Percentiles rank a stretch among this genome's conserved stretches.
phyloP scores from a whole-genome alignment of 1,140 invertebrate genomes.

The Sycophila sp. region DNA sequence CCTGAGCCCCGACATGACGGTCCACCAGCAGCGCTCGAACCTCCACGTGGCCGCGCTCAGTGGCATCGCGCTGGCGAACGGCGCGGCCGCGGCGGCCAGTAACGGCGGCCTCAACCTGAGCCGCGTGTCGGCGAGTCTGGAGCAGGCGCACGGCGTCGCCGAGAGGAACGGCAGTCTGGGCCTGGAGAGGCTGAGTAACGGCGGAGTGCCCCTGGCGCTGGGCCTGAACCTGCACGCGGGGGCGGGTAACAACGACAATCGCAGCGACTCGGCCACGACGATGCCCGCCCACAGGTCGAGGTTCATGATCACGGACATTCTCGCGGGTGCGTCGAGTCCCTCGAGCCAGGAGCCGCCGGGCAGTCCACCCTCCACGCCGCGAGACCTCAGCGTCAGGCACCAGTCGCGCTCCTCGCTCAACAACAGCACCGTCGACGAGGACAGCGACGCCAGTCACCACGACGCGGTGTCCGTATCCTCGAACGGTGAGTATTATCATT shows the following conservation, averaged over 20 bases:
- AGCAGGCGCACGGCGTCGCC: conserved; percentile 55
- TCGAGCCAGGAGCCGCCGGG: conserved; percentile 58
- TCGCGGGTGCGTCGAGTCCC: conserved; percentile 69
- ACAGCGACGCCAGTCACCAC: conserved; percentile 64
- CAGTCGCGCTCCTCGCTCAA: conserved; percentile 53
- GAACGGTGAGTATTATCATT: conserved; percentile 58
- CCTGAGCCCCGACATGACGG: conserved; percentile 55
- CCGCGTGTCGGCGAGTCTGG: conserved; percentile 56
- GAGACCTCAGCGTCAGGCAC: conserved; percentile 61
- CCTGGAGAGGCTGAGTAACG: conserved; percentile 53
- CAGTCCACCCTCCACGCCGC: conserved; percentile 60
- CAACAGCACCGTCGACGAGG: conserved; percentile 60
- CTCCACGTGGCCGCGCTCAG: conserved; percentile 64
- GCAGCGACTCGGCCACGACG: conserved; percentile 57
- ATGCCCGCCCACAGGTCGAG: conserved; percentile 74
- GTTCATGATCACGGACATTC: conserved; percentile 84
- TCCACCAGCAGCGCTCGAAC: conserved; percentile 61
- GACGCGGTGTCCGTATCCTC: conserved; percentile 62
- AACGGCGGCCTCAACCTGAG: conserved; percentile 57
- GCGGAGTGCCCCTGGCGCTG: conserved; percentile 40
- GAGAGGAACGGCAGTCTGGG: conserved; percentile 46
- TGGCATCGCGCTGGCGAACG: conserved; percentile 57
- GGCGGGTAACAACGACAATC: conserved; percentile 19
- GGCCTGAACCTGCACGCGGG: not conserved
- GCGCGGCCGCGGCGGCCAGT: conserved; percentile 55